Evolutionary conservation across 1,140 invertebrate genomes (phyloP), one percentile per base, ranked within the genome.

Genomic region (Gryon sp.): DNA sequence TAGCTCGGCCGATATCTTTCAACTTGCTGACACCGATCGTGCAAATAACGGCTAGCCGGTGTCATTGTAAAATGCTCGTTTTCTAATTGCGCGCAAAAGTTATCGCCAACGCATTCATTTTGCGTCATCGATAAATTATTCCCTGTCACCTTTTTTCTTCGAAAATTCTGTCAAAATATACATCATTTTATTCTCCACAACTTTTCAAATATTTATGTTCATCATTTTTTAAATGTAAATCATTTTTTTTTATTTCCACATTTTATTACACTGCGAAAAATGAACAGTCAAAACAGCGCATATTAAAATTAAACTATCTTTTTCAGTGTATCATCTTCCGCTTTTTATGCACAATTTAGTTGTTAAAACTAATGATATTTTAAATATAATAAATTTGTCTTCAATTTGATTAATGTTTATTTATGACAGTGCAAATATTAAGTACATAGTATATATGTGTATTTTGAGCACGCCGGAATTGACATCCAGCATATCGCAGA

Each of bases 1-100:
- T 76, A 76, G 36, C 50, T 59, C 72, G 60, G 34, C 53, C 72
- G 62, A 74, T 74, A 74, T 74, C 60, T 65, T 74, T 74, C 60
- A 74, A 34, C 60, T 36, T 2, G 4, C 26, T 55, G 72, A 68
- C 72, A 68, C 72, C 55, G 72, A 75, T 75, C 62, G 53, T 34
- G 57, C 63, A 50, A 76, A 63, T 69, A 69, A 69, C 60, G 57
- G 16, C 52, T 32, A 34, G 20, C 9, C 36, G 32, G 2, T 68
- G 63, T 68, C 63, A 75, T 34, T 57, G 53, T 36, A 19, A n/a
- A 74, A 46, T 46, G 36, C 20, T 60, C 30, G 24, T 55, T 65
- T 68, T 65, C 55, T 53, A 66, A 75, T 76, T 53, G 48, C 28
- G 32, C 20, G 50, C 45, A 26, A 63, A 76, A 76, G 48, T 62